phyloP scores from a whole-genome alignment of 2,113 vertebrate species.

The Calcarius ornatus region DNA sequence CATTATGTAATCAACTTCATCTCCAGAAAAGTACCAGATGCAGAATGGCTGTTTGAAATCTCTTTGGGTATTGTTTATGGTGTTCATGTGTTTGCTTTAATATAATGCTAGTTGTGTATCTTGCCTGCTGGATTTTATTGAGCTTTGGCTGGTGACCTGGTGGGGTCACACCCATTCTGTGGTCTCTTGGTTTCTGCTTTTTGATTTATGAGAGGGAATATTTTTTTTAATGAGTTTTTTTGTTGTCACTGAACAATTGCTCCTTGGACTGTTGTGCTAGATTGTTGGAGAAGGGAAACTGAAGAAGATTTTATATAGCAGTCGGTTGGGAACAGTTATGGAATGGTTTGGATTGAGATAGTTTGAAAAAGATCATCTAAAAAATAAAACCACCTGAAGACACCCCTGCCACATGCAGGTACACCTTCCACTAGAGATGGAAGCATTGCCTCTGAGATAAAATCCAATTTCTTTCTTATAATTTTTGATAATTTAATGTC shows the following conservation, averaged over 20 bases:
- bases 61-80: neutral
- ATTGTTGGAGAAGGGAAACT: neutral
- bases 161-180: neutral
- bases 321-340: neutral
- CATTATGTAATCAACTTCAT: neutral
- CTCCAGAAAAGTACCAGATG: neutral
- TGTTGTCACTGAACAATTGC: neutral
- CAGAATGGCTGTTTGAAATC: neutral
- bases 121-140: neutral
- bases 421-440: neutral
- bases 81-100: neutral
- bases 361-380: neutral
- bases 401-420: rapidly evolving
- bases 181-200: neutral
- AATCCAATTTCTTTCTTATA: neutral
- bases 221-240: neutral
- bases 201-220: rapidly evolving
- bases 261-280: neutral
- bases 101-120: too few species aligned
- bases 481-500: neutral
- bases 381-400: neutral
- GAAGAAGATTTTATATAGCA: neutral
- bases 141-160: neutral
- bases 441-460: neutral
- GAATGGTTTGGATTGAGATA: neutral